Base-by-base conservation (phyloP, 53 echinoderm and acorn worm species). In the Holothuria leucospilota region DNA sequence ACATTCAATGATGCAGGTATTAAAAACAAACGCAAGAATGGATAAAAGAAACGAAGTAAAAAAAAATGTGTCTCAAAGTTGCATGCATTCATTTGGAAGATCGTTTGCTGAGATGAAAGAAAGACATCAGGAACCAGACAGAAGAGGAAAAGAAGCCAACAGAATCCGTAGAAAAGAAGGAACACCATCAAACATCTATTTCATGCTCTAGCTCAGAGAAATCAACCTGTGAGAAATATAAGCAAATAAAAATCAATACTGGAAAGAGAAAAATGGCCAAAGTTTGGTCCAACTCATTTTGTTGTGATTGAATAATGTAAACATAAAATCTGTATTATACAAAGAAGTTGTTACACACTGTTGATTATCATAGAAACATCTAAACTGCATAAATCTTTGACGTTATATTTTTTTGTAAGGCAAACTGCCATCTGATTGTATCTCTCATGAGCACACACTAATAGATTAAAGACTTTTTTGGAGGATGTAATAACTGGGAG, bases 141-240 rank as follows among this genome's bases (percentile, higher is more conserved):
- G 51, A 27, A 51, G 77, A 34, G 34, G 3, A 60, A 34, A 46
- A 59, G 29, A 21, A 34, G 38, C 27, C 80, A 59, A 60, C 80
- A 77, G 40, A 39, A 56, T 71, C 71, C 20, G 27, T 27, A 80
- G 56, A 51, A 30, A 59, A n/a, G 24, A 56, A 56, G 46, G 59
- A 61, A 29, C 80, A 30, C 6, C 80, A 59, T 80, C 80, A 80
- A 80, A 80, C 80, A 80, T 80, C 80, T 29, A 80, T 80, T 60
- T 80, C 80, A 80, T 80, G 80, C 25, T 80, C 80, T 27, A 80
- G 80, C 39, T 80, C 80, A 39, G 80, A 80, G 62, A 80, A 80
- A 80, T 60, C 61, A 80, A 80, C 61, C 80, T 80, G 80, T n/a
- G 21, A 80, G 27, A 78, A 80, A 80, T 34, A 59, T 59, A 58